Evolutionary conservation across 2,113 vertebrate species (phyloP).

Genomic region (Choloepus hoffmanni): DNA sequence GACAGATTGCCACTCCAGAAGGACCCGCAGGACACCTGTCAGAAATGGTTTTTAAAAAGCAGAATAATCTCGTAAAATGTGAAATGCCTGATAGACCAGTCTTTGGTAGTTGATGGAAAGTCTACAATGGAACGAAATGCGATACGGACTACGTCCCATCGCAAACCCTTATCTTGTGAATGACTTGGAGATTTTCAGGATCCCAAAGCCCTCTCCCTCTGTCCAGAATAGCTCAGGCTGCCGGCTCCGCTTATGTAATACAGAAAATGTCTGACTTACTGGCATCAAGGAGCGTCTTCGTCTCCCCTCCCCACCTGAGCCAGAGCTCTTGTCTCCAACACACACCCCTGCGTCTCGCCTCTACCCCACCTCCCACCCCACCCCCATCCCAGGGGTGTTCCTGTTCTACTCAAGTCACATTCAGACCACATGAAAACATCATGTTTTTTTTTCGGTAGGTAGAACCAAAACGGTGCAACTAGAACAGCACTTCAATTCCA

Average conservation of each 20-base stretch:
- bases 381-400: background rate
- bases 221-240: background rate
- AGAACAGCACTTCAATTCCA: background rate
- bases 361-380: background rate
- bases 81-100: background rate
- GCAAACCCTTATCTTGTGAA: background rate
- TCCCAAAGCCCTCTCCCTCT: background rate
- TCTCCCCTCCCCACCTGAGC: background rate
- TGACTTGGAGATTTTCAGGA: background rate
- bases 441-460: background rate
- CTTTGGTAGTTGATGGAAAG: background rate
- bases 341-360: background rate
- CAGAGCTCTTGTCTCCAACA: background rate
- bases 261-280: background rate
- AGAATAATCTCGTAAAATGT: slow-evolving; percentile 40
- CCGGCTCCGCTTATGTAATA: background rate
- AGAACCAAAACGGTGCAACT: background rate
- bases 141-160: background rate
- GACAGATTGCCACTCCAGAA: slow-evolving; percentile 80
- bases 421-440: background rate
- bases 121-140: background rate
- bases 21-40: slow-evolving; percentile 73
- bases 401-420: background rate
- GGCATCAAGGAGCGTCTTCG: background rate
- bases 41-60: slow-evolving; percentile 60